These are phyloP conservation scores for Danio kyathit DNA, from an alignment of 2,797 vertebrate species.

Conservation along the genomic window DNA sequence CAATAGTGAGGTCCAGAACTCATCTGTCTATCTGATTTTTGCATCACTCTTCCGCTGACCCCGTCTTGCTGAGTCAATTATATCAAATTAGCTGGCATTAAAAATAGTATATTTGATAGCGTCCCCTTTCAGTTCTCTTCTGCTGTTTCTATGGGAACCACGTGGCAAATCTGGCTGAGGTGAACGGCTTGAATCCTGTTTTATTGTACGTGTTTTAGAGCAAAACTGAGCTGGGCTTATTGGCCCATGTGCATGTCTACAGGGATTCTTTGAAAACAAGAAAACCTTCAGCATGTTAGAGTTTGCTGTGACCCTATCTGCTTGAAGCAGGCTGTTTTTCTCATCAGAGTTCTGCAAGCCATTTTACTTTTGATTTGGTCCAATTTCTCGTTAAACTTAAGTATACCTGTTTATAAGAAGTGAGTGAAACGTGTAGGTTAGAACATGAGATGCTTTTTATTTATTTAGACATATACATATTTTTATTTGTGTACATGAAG, in stretches of 20 bases:
- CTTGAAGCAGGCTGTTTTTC: constrained; percentile 1
- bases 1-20: constrained; percentile 27
- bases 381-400: constrained; percentile 3
- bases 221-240: constrained; percentile 40
- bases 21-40: constrained; percentile 35
- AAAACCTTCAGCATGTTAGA: constrained; percentile 8
- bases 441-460: background rate
- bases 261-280: constrained; percentile 17
- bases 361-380: background rate
- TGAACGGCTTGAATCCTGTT: constrained; percentile 44
- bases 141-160: constrained; percentile 64
- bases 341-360: constrained; percentile 8
- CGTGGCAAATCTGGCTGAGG: constrained; percentile 55
- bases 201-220: constrained; percentile 38
- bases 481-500: constrained; percentile 3
- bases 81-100: constrained; percentile 60
- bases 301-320: constrained; percentile 31
- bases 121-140: constrained; percentile 41
- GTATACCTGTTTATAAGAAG: background rate
- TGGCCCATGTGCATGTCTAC: constrained; percentile 38
- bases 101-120: constrained; percentile 55
- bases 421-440: background rate
- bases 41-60: constrained; percentile 54
- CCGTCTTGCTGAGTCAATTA: constrained; percentile 63
- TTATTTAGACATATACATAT: background rate